Conservation (phyloP, 2,888 invertebrate genomes). For the Xylota segnis region DNA sequence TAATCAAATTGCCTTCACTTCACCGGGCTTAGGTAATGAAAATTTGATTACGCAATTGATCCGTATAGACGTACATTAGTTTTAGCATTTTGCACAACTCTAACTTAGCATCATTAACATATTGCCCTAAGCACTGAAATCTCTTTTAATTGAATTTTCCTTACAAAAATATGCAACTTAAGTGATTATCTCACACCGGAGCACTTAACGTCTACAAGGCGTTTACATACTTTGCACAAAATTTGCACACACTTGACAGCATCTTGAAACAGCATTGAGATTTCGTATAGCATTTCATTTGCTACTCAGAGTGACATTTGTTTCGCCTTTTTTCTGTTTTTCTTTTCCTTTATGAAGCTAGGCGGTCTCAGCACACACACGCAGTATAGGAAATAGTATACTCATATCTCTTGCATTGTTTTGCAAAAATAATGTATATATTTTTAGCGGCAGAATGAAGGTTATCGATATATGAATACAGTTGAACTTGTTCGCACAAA, state of each 20-base stretch:
- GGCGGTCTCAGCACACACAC: constrained; percentile 22
- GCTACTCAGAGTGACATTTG: constrained; percentile 33
- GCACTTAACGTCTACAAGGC: constrained; percentile 13
- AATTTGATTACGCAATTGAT: constrained; percentile 24
- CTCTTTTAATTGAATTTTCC: constrained; percentile 25
- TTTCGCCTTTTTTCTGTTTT: neutral
- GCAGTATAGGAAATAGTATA: constrained; percentile 44
- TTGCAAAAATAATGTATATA: constrained; percentile 34
- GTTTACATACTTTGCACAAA: constrained; percentile 22
- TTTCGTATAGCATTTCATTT: constrained; percentile 68
- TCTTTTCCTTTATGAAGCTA: constrained; percentile 4
- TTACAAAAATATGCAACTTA: constrained; percentile 9
- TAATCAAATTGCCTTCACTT: neutral
- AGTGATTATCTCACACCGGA: constrained; percentile 35
- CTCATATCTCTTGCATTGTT: constrained; percentile 25
- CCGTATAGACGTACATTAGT: neutral
- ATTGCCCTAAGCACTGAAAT: constrained; percentile 20
- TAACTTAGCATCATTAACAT: constrained; percentile 14
- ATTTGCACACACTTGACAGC: constrained; percentile 20
- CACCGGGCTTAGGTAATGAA: neutral
- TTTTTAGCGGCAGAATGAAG: constrained; percentile 55
- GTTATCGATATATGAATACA: constrained; percentile 60
- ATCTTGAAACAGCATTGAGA: constrained; percentile 57
- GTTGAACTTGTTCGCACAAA: constrained; percentile 64
- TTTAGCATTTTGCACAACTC: constrained; percentile 30